Percentiles rank a stretch among this genome's conserved stretches.
Evolutionary conservation across 2,113 vertebrate species (phyloP).

Genomic region (Numenius arquata): DNA sequence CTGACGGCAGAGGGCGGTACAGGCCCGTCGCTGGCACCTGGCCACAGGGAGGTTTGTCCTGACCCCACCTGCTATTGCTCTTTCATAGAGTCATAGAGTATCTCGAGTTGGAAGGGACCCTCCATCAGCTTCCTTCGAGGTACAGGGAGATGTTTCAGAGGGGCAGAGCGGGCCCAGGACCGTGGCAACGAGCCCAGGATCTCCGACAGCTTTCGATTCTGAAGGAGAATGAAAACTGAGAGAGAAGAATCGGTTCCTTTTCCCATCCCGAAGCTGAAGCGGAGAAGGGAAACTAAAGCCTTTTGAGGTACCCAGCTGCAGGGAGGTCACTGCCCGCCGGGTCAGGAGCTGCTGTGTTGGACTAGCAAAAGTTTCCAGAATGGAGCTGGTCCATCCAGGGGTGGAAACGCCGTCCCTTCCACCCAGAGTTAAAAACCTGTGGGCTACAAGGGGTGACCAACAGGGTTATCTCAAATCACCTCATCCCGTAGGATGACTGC

Average conservation of each 20-base stretch:
- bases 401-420: background rate
- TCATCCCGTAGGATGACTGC: fast-evolving
- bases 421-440: background rate
- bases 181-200: background rate
- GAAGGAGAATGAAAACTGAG: background rate
- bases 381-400: background rate
- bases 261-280: background rate
- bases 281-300: background rate
- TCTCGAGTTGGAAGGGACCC: background rate
- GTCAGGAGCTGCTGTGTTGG: background rate
- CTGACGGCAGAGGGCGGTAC: conserved; percentile 45
- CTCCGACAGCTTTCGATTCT: background rate
- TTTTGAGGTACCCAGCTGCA: background rate
- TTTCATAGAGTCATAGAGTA: background rate
- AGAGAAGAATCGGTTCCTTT: conserved; percentile 29
- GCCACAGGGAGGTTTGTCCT: fast-evolving
- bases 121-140: background rate
- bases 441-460: background rate
- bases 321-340: background rate
- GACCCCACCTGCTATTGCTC: background rate
- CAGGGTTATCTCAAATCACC: background rate
- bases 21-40: background rate
- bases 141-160: too few species aligned
- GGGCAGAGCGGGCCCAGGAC: background rate
- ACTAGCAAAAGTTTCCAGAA: background rate